Evolutionary conservation across 2,797 vertebrate genomes (phyloP), one percentile per base, ranked within the genome.

Genomic region (Chelmon rostratus): DNA sequence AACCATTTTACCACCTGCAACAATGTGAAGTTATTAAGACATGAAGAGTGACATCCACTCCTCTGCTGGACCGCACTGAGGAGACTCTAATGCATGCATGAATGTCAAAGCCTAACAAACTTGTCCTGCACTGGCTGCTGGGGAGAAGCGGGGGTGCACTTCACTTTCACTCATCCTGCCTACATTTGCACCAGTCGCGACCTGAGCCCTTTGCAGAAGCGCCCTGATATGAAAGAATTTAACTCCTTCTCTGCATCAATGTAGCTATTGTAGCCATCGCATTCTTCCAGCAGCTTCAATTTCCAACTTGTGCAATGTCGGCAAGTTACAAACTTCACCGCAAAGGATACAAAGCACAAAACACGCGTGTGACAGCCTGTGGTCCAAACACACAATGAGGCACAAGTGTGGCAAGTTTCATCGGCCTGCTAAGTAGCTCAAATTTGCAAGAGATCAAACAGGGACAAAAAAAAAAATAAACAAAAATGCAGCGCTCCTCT

Each of bases 241-340:
- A 95, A 96, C 95, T 94, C 93, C 89, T 95, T 86, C 86, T 88
- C 72, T 58, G 87, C 95, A 91, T 93, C 94, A 90, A 85, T 93
- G 87, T 86, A 62, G 91, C 94, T 90, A 90, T 89, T 91, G 91
- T 93, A 83, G 88, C 89, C 84, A 70, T 85, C 76, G 90, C 80
- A 89, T 94, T 94, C 91, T 92, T 92, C 78, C 82, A 71, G 88
- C 82, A 73, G 87, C 86, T 92, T 87, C 85, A 74, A 90, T 88
- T 82, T 87, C 88, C 84, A 92, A 91, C 90, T 89, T 92, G 83
- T 77, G 89, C 87, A 83, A 63, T 84, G 82, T 90, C 83, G 85
- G 81, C 91, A 95, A 95, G 94, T 95, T 95, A 37, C 87, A 91
- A 96, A 96, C 93, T 96, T 93, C 85, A 73, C 83, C 59, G 59